Percentiles rank a stretch among this genome's conserved stretches.
phyloP scores from a whole-genome alignment of 2,888 invertebrate species.

The Melanotus villosus region DNA sequence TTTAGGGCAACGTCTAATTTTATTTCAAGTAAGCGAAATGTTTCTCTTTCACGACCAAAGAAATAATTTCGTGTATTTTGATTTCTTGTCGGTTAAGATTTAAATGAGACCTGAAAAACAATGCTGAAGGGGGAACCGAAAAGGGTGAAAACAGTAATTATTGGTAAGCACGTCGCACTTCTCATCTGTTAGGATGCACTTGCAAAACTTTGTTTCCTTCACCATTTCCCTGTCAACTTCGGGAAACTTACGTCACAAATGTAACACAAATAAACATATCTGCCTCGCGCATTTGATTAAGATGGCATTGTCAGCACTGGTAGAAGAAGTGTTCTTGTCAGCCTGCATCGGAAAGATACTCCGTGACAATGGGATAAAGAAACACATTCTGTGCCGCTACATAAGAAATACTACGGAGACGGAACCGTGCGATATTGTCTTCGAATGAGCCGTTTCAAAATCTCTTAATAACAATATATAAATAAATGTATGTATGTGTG shows the following conservation, averaged over 20 bases:
- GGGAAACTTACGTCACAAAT: slow-evolving; percentile 54
- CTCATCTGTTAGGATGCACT: slow-evolving; percentile 18
- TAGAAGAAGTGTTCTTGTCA: slow-evolving; percentile 68
- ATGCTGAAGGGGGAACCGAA: background rate
- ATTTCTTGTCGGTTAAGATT: no score
- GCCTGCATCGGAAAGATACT: slow-evolving; percentile 67
- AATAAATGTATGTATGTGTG: background rate
- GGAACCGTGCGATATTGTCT: slow-evolving; percentile 41
- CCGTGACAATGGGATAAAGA: slow-evolving; percentile 64
- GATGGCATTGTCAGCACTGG: slow-evolving; percentile 65
- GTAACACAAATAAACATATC: slow-evolving; percentile 64
- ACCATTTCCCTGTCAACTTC: slow-evolving; percentile 34
- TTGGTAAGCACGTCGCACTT: slow-evolving; percentile 24
- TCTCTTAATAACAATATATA: slow-evolving; percentile 14
- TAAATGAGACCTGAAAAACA: background rate
- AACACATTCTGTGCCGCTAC: slow-evolving; percentile 53
- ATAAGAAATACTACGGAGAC: slow-evolving; percentile 44
- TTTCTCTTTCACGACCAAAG: no score
- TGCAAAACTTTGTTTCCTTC: slow-evolving; percentile 38
- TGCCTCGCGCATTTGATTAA: slow-evolving; percentile 65
- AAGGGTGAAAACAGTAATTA: slow-evolving; percentile 14
- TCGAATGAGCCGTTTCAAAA: slow-evolving; percentile 39
- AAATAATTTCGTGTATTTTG: no score
- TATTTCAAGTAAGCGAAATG: no score
- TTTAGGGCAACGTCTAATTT: no score